Conservation (phyloP, 1,140 invertebrate genomes). For the Mamestra configurata region DNA sequence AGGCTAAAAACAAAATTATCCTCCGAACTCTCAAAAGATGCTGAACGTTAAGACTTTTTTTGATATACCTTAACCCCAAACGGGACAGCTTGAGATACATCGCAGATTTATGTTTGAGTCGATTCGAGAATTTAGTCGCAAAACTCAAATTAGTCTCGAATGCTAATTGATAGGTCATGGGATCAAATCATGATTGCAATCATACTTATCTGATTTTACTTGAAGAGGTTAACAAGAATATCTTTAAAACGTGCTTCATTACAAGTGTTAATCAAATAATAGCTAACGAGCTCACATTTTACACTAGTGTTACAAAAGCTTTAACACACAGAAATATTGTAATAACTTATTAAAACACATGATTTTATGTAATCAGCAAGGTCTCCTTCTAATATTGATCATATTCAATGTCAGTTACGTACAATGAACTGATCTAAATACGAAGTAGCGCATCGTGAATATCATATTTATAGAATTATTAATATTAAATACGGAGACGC, state of each 20-base stretch:
- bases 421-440: slow-evolving; percentile 17
- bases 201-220: not conserved
- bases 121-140: not conserved
- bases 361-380: not conserved
- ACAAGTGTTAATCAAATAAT: slow-evolving; percentile 14
- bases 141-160: not conserved
- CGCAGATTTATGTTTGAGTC: not conserved
- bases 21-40: too few relatives aligned
- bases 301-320: not conserved
- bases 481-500: too few relatives aligned
- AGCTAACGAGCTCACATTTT: not conserved
- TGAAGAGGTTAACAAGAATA: slow-evolving; percentile 22
- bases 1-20: too few relatives aligned
- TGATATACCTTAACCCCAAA: not conserved
- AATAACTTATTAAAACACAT: not conserved
- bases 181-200: slow-evolving; percentile 13
- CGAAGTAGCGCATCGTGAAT: not conserved
- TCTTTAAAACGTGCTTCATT: slow-evolving; percentile 8
- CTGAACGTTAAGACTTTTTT: too few relatives aligned
- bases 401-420: slow-evolving; percentile 1
- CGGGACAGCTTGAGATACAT: not conserved
- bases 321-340: not conserved
- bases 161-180: slow-evolving; percentile 15
- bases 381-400: not conserved
- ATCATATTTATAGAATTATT: not conserved